Evolutionary conservation across 2,888 invertebrate genomes (phyloP).

Genomic region (Pelosia muscerda): DNA sequence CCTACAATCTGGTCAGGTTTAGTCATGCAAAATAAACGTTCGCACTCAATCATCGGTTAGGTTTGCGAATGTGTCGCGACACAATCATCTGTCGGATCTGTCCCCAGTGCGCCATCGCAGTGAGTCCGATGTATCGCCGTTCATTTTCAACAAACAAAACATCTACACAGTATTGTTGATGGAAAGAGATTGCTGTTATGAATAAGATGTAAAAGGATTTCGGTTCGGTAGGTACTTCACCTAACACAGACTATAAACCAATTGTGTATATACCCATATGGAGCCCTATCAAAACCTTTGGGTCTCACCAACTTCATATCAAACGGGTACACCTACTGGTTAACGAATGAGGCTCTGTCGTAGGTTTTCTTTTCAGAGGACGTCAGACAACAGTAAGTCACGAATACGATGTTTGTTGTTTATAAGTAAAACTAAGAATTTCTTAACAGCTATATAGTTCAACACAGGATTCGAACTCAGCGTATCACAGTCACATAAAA

Average conservation of each 20-base stretch:
- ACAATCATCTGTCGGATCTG: constrained; percentile 40
- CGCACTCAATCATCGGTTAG: neutral
- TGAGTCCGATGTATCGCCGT: constrained; percentile 36
- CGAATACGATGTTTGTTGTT: neutral
- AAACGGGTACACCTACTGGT: no score
- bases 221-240: no score
- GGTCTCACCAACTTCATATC: no score
- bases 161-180: neutral
- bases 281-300: no score
- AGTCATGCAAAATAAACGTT: neutral
- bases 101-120: constrained; percentile 42
- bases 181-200: neutral
- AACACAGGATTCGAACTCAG: neutral
- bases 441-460: neutral
- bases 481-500: neutral
- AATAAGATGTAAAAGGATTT: neutral
- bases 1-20: neutral
- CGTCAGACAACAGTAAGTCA: no score
- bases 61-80: constrained; percentile 25
- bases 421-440: neutral
- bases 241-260: neutral
- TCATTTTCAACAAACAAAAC: constrained; percentile 28
- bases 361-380: no score
- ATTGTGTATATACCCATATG: no score
- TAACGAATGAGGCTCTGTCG: no score